These are phyloP conservation scores for Trissolcus japonicus DNA, from an alignment of 2,888 invertebrate species.

Conservation along the genomic window DNA sequence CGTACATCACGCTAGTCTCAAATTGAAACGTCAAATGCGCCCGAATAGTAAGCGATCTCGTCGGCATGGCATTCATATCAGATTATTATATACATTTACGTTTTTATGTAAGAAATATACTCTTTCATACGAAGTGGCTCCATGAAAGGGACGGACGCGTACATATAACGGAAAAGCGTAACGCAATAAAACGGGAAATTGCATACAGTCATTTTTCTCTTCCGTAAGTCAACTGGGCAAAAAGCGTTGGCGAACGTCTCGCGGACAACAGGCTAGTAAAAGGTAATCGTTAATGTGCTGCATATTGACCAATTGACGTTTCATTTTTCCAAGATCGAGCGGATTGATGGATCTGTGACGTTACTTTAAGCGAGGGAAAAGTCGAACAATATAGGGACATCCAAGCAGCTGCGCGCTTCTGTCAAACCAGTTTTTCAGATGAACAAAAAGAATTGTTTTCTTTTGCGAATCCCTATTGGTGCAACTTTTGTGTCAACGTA, in stretches of 20 bases:
- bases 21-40: constrained; percentile 45
- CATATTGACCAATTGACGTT: constrained; percentile 31
- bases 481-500: constrained; percentile 17
- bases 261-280: constrained; percentile 29
- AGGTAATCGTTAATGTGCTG: constrained; percentile 26
- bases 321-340: constrained; percentile 28
- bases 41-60: constrained; percentile 28
- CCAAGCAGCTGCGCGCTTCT: constrained; percentile 12
- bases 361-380: neutral
- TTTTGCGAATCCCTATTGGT: neutral
- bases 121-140: constrained; percentile 31
- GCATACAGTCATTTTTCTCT: constrained; percentile 48
- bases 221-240: constrained; percentile 20
- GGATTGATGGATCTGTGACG: constrained; percentile 34
- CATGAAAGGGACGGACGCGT: constrained; percentile 41
- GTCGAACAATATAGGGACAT: constrained; percentile 17
- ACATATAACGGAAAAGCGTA: constrained; percentile 43
- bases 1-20: constrained; percentile 22
- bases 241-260: constrained; percentile 37
- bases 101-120: constrained; percentile 44
- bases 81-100: constrained; percentile 44
- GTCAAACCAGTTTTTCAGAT: constrained; percentile 18
- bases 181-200: constrained; percentile 50
- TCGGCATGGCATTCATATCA: constrained; percentile 21
- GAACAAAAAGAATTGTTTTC: constrained; percentile 8